These are phyloP conservation scores for Orchesella cincta DNA, from an alignment of 1,140 invertebrate genomes.

Conservation along the genomic window DNA sequence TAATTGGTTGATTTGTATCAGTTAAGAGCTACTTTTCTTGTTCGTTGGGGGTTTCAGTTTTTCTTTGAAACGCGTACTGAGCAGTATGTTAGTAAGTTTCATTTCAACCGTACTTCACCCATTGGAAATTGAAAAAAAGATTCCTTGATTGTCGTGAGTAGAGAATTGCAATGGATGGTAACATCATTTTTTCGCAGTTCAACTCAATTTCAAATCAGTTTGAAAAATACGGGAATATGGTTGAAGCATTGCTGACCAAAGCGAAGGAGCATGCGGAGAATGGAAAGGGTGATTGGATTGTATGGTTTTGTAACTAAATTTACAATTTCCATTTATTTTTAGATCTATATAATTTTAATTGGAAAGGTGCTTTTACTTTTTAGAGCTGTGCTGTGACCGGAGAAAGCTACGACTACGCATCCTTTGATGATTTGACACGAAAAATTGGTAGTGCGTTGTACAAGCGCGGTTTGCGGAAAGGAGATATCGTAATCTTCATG, in stretches of 20 bases:
- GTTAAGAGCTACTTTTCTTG: too few species aligned
- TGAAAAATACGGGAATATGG: neutral
- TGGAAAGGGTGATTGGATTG: conserved; percentile 32
- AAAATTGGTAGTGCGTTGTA: conserved; percentile 38
- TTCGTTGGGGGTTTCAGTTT: too few species aligned
- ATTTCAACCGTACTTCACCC: too few species aligned
- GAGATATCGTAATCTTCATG: conserved; percentile 42
- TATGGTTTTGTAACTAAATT: conserved; percentile 10
- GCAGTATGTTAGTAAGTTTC: too few species aligned
- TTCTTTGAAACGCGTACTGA: too few species aligned
- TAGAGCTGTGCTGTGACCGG: conserved; percentile 26
- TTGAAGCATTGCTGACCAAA: conserved; percentile 24
- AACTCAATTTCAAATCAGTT: too few species aligned
- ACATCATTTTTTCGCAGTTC: too few species aligned
- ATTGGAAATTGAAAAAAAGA: too few species aligned
- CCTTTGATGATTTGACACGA: conserved; percentile 29
- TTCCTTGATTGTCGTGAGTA: too few species aligned
- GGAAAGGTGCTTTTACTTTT: neutral
- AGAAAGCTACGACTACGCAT: neutral
- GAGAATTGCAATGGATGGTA: too few species aligned
- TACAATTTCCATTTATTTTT: neutral
- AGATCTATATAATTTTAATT: neutral
- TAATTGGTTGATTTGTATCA: too few species aligned
- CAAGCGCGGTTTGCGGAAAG: conserved; percentile 43
- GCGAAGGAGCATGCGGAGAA: conserved; percentile 26